Evolutionary conservation across 37 sponge, comb jelly and placozoan genomes (phyloP).

Genomic region (Spongia lamella): DNA sequence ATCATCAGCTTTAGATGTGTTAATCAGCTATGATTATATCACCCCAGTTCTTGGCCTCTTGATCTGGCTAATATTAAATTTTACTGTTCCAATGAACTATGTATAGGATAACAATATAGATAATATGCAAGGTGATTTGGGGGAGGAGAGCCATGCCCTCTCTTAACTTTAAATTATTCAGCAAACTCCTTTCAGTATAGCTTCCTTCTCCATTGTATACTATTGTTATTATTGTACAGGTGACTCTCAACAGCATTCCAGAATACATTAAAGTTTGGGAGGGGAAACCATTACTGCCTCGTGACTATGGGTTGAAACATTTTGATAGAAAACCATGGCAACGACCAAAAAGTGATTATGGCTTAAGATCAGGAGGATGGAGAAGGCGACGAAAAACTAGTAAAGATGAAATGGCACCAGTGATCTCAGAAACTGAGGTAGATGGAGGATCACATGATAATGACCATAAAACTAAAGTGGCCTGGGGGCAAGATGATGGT

Average conservation of each 20-base stretch:
- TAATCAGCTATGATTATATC: no score
- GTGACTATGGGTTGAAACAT: slow-evolving; percentile 33
- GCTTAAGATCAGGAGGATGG: slow-evolving; percentile 5
- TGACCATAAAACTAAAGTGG: not conserved
- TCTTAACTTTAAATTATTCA: no score
- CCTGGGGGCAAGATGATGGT: slow-evolving; percentile 15
- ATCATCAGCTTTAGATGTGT: no score
- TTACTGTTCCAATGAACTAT: no score
- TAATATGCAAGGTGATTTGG: no score
- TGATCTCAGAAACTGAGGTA: not conserved
- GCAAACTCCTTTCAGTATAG: no score
- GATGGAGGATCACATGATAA: not conserved
- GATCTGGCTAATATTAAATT: no score
- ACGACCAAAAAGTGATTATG: slow-evolving; percentile 77
- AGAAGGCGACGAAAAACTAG: not conserved
- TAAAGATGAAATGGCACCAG: not conserved
- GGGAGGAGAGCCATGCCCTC: no score
- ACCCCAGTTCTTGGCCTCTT: no score
- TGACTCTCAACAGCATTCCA: slow-evolving; percentile 46
- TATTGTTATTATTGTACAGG: not conserved
- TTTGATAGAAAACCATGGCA: slow-evolving; percentile 56
- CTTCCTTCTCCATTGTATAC: no score
- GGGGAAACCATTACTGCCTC: slow-evolving; percentile 56
- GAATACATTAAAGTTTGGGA: slow-evolving; percentile 78
- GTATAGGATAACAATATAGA: no score